These are phyloP conservation scores for Euthynnus affinis DNA, from an alignment of 2,797 vertebrate species.

Conservation along the genomic window DNA sequence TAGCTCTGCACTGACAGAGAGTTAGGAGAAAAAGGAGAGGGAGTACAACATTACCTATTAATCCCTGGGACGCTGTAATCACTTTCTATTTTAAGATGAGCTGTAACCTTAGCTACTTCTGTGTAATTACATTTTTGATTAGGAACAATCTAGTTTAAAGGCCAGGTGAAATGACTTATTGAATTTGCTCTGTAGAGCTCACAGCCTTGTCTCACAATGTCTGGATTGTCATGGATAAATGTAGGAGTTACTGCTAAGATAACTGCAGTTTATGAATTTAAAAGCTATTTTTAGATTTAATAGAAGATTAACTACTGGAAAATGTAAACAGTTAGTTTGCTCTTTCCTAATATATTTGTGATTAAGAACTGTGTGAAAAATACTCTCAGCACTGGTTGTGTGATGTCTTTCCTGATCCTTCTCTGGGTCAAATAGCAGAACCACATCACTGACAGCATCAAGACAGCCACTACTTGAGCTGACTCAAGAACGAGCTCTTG, in stretches of 20 bases:
- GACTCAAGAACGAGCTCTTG: not conserved
- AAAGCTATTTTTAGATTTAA: not conserved
- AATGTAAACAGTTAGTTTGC: not conserved
- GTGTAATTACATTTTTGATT: conserved; percentile 61
- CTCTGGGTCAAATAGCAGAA: not conserved
- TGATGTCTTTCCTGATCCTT: conserved; percentile 7
- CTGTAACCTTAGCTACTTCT: conserved; percentile 44
- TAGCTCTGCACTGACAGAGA: conserved; percentile 19
- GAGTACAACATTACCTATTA: conserved; percentile 43
- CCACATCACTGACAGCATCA: not conserved
- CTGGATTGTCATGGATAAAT: conserved; percentile 11
- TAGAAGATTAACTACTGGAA: not conserved
- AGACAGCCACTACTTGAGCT: not conserved
- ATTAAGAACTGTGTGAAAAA: not conserved
- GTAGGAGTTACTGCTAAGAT: not conserved
- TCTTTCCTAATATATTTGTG: not conserved
- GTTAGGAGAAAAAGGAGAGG: not conserved
- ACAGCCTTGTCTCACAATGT: conserved; percentile 8
- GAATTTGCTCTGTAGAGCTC: conserved; percentile 21
- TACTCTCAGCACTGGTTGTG: not conserved
- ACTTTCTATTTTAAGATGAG: conserved; percentile 60
- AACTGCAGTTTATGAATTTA: not conserved
- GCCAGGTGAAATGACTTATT: conserved; percentile 39
- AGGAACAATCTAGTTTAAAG: conserved; percentile 48
- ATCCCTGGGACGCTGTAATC: conserved; percentile 48